These are phyloP conservation scores for Cremastinae sp. DNA, from an alignment of 2,888 invertebrate species.

Conservation along the genomic window DNA sequence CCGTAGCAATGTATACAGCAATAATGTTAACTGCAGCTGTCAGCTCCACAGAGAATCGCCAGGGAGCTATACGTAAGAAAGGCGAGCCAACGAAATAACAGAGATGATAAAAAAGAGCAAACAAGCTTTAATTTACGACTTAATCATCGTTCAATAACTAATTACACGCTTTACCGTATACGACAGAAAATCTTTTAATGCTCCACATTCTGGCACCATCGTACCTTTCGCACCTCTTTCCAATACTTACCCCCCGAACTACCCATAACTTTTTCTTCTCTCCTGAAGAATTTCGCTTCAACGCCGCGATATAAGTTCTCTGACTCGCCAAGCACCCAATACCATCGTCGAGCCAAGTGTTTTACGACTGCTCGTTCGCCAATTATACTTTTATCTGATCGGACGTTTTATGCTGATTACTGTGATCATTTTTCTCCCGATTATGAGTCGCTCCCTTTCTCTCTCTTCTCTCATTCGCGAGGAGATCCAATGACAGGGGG, in stretches of 20 bases:
- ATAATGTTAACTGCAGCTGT: conserved; percentile 56
- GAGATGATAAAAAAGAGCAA: conserved; percentile 50
- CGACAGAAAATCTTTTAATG: conserved; percentile 57
- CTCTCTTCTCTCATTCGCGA: conserved; percentile 38
- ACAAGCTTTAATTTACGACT: conserved; percentile 66
- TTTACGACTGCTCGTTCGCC: conserved; percentile 56
- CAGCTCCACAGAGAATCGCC: conserved; percentile 36
- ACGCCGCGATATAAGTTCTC: conserved; percentile 36
- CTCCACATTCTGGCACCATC: conserved; percentile 58
- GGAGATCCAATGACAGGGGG: conserved; percentile 29
- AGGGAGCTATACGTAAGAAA: neutral
- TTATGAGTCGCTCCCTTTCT: conserved; percentile 40
- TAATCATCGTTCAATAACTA: conserved; percentile 67
- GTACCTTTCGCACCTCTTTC: conserved; percentile 16
- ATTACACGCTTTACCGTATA: conserved; percentile 65
- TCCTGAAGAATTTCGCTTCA: conserved; percentile 30
- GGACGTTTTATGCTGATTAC: conserved; percentile 59
- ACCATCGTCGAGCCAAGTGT: conserved; percentile 52
- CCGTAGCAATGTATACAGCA: conserved; percentile 33
- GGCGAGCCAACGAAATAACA: conserved; percentile 14
- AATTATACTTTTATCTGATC: conserved; percentile 64
- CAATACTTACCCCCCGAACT: conserved; percentile 27
- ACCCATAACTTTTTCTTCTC: conserved; percentile 36
- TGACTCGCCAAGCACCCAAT: conserved; percentile 37
- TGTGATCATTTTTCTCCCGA: conserved; percentile 54